Conservation (phyloP, 2,113 vertebrate species). For the Labeo catla region DNA sequence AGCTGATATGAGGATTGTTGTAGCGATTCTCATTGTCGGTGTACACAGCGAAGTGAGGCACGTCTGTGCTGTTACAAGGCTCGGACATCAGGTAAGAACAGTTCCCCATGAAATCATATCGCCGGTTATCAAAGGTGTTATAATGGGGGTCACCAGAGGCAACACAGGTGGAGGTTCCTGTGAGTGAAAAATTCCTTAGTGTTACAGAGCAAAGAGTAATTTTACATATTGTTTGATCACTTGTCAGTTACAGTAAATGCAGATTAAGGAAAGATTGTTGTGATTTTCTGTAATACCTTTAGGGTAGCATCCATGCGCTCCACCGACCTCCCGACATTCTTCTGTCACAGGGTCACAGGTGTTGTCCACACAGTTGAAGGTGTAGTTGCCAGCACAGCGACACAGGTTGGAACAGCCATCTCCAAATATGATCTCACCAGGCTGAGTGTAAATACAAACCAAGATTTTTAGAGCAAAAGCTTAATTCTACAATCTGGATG, state of each 20-base stretch:
- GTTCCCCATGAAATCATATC: constrained; percentile 81
- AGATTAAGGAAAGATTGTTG: not conserved
- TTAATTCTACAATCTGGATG: not conserved
- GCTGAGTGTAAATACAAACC: constrained; percentile 60
- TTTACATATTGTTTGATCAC: no score
- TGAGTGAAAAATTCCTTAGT: not conserved
- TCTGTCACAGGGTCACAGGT: constrained; percentile 71
- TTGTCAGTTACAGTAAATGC: not conserved
- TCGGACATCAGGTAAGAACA: constrained; percentile 76
- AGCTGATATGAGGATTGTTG: constrained; percentile 71
- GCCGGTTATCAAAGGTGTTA: constrained; percentile 75
- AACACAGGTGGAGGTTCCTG: constrained; percentile 72
- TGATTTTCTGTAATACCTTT: constrained; percentile 70
- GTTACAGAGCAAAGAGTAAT: constrained; percentile 45
- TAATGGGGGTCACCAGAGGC: constrained; percentile 78
- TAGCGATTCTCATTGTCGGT: constrained; percentile 76
- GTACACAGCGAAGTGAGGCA: constrained; percentile 72
- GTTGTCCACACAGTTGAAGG: constrained; percentile 75
- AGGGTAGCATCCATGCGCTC: constrained; percentile 74
- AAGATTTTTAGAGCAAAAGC: constrained; percentile 6
- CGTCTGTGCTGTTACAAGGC: constrained; percentile 68
- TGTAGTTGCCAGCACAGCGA: constrained; percentile 79
- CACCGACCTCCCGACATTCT: constrained; percentile 74
- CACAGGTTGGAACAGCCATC: constrained; percentile 76
- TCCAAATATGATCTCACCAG: constrained; percentile 76